A percentile compares a stretch with the other conserved stretches of the same genome.
Evolutionary conservation across 2,113 vertebrate species (phyloP).

Genomic region (Prolemur simus): DNA sequence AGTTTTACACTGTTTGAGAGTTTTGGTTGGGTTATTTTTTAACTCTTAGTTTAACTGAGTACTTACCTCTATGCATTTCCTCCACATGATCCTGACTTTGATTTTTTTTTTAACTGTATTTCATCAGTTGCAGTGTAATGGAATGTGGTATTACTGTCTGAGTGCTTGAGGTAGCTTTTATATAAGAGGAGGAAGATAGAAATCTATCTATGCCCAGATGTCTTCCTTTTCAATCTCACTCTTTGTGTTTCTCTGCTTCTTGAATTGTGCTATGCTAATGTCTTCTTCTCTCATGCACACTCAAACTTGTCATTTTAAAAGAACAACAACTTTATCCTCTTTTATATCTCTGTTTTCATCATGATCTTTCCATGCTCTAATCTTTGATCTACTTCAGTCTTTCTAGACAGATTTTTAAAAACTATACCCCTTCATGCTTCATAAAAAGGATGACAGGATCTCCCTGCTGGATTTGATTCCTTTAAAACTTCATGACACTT

Average conservation of each 20-base stretch:
- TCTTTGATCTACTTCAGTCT: background rate
- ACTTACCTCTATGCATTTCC: background rate
- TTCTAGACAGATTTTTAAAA: background rate
- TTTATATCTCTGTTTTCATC: background rate
- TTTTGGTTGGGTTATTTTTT: background rate
- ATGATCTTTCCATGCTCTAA: background rate
- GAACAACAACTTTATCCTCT: background rate
- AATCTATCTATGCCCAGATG: background rate
- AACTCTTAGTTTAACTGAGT: background rate
- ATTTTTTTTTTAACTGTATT: background rate
- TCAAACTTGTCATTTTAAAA: background rate
- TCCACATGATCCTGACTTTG: background rate
- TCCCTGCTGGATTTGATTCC: background rate
- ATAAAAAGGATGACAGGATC: background rate
- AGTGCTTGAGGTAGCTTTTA: background rate
- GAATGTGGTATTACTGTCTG: background rate
- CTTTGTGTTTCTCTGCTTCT: background rate
- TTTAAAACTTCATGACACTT: constrained; percentile 34
- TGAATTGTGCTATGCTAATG: background rate
- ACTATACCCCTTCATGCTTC: background rate
- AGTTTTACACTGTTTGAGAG: background rate
- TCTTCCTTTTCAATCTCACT: background rate
- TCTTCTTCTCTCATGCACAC: background rate
- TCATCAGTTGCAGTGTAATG: background rate
- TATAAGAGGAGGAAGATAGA: background rate